Evolutionary conservation across 2,797 vertebrate genomes (phyloP).

Genomic region (Zonotrichia albicollis): DNA sequence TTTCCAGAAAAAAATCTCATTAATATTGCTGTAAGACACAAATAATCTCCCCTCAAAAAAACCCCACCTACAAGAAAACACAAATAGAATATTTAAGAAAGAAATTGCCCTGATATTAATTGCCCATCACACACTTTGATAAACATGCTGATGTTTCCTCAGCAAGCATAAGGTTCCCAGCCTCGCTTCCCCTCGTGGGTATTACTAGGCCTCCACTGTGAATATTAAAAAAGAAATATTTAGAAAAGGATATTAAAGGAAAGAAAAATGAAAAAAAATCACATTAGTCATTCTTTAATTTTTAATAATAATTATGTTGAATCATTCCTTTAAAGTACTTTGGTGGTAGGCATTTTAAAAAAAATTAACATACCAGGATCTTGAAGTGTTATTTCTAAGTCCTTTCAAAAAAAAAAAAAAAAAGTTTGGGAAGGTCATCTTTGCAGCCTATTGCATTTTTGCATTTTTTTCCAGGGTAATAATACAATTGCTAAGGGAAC

Average conservation of each 20-base stretch:
- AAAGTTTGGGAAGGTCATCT: neutral
- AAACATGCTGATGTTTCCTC: neutral
- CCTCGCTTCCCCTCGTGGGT: neutral
- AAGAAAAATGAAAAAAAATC: constrained; percentile 38
- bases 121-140: neutral
- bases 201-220: neutral
- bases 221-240: constrained; percentile 7
- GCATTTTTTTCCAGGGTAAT: neutral
- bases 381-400: neutral
- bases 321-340: constrained; percentile 35
- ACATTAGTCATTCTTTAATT: constrained; percentile 46
- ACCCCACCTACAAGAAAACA: neutral
- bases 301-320: constrained; percentile 42
- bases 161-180: neutral
- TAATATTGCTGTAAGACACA: neutral
- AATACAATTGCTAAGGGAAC: neutral
- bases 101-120: neutral
- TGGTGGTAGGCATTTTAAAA: neutral
- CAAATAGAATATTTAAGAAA: neutral
- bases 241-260: constrained; percentile 33
- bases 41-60: neutral
- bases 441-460: neutral
- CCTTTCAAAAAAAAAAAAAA: neutral
- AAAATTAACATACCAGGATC: neutral
- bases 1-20: constrained; percentile 8